Evolutionary conservation across 2,888 invertebrate species (phyloP).

Genomic region (Tetragnatha montana): DNA sequence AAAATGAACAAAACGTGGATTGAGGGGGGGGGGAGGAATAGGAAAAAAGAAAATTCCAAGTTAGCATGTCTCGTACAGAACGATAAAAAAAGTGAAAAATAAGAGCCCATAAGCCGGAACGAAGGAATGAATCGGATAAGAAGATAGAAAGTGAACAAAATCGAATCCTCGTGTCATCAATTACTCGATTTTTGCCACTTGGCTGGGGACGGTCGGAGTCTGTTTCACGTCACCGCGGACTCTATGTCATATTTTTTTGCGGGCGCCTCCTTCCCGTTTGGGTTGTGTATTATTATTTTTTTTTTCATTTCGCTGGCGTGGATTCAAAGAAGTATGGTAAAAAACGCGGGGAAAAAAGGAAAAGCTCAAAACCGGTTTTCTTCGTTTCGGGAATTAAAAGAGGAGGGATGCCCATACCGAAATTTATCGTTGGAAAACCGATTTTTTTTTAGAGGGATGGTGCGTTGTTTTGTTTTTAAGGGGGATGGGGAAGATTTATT

Average conservation of each 20-base stretch:
- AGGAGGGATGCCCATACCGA: background rate
- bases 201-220: slow-evolving; percentile 66
- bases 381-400: slow-evolving; percentile 8
- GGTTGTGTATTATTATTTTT: slow-evolving; percentile 36
- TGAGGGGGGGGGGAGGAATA: background rate
- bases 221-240: slow-evolving; percentile 68
- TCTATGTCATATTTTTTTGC: slow-evolving; percentile 67
- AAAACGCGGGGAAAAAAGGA: slow-evolving; percentile 6
- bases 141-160: slow-evolving; percentile 68
- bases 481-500: background rate
- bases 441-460: background rate
- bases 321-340: slow-evolving; percentile 42
- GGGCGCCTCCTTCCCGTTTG: background rate
- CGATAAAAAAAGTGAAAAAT: slow-evolving; percentile 6
- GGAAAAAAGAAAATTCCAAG: slow-evolving; percentile 22
- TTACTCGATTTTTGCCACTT: slow-evolving; percentile 71
- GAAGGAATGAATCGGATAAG: slow-evolving; percentile 65
- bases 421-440: background rate
- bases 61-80: slow-evolving; percentile 42
- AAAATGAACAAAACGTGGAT: slow-evolving; percentile 40
- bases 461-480: background rate
- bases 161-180: slow-evolving; percentile 70
- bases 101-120: slow-evolving; percentile 21
- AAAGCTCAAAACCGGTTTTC: slow-evolving; percentile 46
- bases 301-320: slow-evolving; percentile 55